Evolutionary conservation across 1,140 invertebrate genomes (phyloP).

Genomic region (Drosophila erecta): DNA sequence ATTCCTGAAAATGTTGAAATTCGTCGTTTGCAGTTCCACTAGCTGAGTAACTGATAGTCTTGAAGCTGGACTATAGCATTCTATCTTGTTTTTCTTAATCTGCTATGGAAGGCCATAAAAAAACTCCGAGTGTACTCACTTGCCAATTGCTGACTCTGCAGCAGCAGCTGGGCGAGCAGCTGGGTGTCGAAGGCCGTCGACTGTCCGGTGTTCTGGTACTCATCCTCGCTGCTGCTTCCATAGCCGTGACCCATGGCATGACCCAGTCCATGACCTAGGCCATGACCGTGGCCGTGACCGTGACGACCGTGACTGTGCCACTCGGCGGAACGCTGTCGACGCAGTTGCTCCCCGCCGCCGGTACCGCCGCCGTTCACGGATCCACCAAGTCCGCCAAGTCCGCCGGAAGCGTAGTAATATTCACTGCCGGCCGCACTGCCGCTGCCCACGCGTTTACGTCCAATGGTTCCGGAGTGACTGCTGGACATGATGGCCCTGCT

Average conservation of each 20-base stretch:
- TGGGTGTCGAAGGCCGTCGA: constrained; percentile 81
- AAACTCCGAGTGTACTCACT: constrained; percentile 78
- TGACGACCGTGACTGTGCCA: constrained; percentile 86
- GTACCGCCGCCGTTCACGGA: not conserved
- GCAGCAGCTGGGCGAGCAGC: constrained; percentile 86
- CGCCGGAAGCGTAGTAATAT: constrained; percentile 69
- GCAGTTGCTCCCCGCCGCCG: constrained; percentile 79
- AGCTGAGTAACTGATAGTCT: too few species aligned
- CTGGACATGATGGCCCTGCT: constrained; percentile 55
- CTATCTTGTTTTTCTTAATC: too few species aligned
- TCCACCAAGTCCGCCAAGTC: constrained; percentile 1
- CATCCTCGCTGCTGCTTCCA: constrained; percentile 87
- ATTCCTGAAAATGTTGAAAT: too few species aligned
- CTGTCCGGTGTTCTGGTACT: constrained; percentile 86
- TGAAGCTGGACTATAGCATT: too few species aligned
- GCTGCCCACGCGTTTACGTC: constrained; percentile 82
- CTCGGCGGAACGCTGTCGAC: constrained; percentile 87
- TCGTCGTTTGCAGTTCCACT: too few species aligned
- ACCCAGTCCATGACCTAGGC: constrained; percentile 53
- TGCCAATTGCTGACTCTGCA: constrained; percentile 86
- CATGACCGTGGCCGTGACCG: constrained; percentile 57
- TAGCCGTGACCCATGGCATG: constrained; percentile 37
- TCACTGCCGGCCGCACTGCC: constrained; percentile 74
- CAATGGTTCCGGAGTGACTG: constrained; percentile 84
- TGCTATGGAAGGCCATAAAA: not conserved